phyloP scores from a whole-genome alignment of 2,797 vertebrate species.

The Hypotaenidia okinawae region DNA sequence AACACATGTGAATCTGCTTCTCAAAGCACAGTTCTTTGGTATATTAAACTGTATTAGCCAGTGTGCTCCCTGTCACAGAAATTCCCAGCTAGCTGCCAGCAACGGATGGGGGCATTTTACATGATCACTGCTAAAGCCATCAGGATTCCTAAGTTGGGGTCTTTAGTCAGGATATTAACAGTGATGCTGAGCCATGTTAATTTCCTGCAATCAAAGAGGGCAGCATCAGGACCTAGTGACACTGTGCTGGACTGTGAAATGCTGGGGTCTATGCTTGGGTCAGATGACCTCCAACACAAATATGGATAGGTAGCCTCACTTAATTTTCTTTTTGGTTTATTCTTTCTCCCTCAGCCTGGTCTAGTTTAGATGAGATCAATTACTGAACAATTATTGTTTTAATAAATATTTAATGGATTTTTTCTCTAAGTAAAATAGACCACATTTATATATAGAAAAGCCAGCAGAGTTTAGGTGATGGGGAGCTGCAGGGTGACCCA shows the following conservation, averaged over 20 bases:
- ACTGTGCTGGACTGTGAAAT: background rate
- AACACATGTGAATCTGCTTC: background rate
- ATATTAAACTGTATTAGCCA: background rate
- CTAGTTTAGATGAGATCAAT: background rate
- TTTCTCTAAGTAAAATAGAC: background rate
- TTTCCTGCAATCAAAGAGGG: background rate
- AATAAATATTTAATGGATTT: background rate
- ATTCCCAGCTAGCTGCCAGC: background rate
- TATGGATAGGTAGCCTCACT: background rate
- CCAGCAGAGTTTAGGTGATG: background rate
- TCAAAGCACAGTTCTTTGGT: background rate
- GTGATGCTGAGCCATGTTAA: background rate
- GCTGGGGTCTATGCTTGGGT: background rate
- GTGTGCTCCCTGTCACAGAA: accelerated
- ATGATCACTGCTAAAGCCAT: background rate
- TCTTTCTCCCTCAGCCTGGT: background rate
- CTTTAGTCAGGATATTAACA: background rate
- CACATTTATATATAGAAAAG: background rate
- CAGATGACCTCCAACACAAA: background rate
- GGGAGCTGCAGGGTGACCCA: background rate
- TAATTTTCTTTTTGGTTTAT: background rate
- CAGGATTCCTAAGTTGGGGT: background rate
- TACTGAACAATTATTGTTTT: background rate
- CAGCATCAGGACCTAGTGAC: background rate
- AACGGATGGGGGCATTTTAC: background rate